A percentile compares a stretch with the other conserved stretches of the same genome.
Evolutionary conservation across 2,797 vertebrate genomes (phyloP).

Genomic region (Trematomus bernacchii): DNA sequence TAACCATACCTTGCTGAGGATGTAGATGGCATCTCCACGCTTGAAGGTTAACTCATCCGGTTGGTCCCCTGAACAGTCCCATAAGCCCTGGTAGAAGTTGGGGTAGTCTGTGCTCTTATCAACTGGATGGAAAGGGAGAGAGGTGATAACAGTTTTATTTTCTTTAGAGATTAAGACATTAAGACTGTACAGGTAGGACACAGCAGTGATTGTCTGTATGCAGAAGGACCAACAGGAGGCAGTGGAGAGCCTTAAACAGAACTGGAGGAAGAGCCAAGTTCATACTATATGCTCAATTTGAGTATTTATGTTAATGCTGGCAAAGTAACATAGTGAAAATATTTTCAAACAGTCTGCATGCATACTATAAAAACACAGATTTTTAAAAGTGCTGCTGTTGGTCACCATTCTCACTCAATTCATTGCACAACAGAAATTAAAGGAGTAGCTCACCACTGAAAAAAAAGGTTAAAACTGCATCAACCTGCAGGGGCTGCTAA

Average conservation of each 20-base stretch:
- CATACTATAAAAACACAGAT: not conserved
- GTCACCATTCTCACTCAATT: no score
- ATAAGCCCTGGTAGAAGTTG: constrained; percentile 95
- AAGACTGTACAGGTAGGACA: constrained; percentile 3
- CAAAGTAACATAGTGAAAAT: not conserved
- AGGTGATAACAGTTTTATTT: constrained; percentile 31
- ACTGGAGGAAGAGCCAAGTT: constrained; percentile 24
- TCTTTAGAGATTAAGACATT: not conserved
- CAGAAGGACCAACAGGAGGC: constrained; percentile 73
- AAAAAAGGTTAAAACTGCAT: no score
- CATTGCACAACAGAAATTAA: no score
- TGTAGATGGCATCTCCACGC: constrained; percentile 95
- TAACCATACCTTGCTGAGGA: constrained; percentile 94
- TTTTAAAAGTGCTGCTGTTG: not conserved
- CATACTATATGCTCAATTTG: not conserved
- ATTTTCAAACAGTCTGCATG: not conserved
- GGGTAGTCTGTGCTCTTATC: constrained; percentile 88
- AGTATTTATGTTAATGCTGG: not conserved
- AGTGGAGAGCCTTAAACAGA: constrained; percentile 60
- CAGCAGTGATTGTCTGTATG: constrained; percentile 5
- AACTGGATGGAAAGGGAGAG: constrained; percentile 47
- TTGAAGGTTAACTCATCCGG: constrained; percentile 95
- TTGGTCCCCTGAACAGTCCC: constrained; percentile 92
- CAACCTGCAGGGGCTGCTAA: no score
- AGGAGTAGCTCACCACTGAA: no score